These are phyloP conservation scores for Catamblyrhynchus diadema DNA, from an alignment of 2,797 vertebrate species.

Conservation along the genomic window DNA sequence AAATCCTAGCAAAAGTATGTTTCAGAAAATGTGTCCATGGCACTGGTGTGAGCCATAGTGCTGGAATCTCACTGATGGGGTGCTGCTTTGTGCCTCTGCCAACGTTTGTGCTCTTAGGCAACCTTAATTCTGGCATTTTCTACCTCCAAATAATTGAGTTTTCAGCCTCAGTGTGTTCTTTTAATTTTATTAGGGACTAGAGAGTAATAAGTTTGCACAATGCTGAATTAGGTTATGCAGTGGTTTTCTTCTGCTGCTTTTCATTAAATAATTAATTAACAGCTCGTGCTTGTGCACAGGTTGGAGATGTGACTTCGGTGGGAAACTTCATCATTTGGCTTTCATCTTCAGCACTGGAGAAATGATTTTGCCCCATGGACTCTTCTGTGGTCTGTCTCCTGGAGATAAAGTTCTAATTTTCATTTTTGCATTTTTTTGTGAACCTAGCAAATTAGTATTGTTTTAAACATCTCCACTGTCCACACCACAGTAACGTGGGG, in stretches of 20 bases:
- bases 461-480: neutral
- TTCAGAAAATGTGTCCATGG: too few species aligned
- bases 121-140: neutral
- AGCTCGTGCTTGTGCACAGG: neutral
- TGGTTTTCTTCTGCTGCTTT: neutral
- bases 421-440: neutral
- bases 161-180: neutral
- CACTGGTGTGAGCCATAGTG: neutral
- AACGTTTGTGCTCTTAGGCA: neutral
- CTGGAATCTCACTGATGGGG: neutral
- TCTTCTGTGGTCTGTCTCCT: neutral
- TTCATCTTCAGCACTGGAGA: neutral
- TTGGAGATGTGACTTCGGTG: neutral
- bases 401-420: neutral
- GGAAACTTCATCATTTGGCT: neutral
- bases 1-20: too few species aligned
- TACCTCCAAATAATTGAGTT: neutral
- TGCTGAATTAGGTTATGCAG: neutral
- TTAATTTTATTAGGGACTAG: neutral
- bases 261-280: neutral
- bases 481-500: neutral
- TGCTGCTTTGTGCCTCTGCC: neutral
- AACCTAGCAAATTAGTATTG: neutral
- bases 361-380: neutral
- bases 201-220: neutral